Evolutionary conservation across 2,113 vertebrate species (phyloP), one percentile per base, ranked within the genome.

Genomic region (Embiotoca jacksoni): DNA sequence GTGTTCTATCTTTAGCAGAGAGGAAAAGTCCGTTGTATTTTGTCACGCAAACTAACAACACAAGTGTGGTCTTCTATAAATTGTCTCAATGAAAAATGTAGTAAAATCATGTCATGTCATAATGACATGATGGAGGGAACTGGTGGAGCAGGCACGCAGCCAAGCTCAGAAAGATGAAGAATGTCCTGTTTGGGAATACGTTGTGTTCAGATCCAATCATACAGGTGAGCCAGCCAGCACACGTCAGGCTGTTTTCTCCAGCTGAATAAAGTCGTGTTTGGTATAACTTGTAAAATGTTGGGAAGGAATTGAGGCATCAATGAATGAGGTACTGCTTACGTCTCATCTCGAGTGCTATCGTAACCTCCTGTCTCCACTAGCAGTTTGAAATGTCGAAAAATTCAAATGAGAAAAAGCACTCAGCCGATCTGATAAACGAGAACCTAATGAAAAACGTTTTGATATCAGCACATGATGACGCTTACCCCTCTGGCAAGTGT

Each of bases 391-490:
- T 16, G 33, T 46, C 11, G 56, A 53, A 46, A 35, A 63, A 54
- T n/a, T 23, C n/a, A 1, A 72, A 11, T 5, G 0, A 4, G 1
- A 16, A 81, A 44, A 44, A 54, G 63, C 57, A 33, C 7, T 47
- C 9, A 36, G 32, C 9, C 14, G 44, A n/a, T 55, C 14, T 57
- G 31, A 61, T 67, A 50, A 57, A 52, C 2, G 3, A 14, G 67
- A 16, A 59, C n/a, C 7, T 61, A 64, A 81, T 83, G 3, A 70
- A 72, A 69, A 60, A 41, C 68, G 52, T 56, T 37, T 59, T 67
- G 9, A 63, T 71, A 61, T 81, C 56, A 49, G 52, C 7, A 30
- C 32, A 67, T 61, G 68, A 67, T 66, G 72, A 61, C 30, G 36
- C 9, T 36, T 7, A 10, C 39, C 50, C 77, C 55, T 68, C 70